Percentiles rank a stretch among this genome's conserved stretches.
These are phyloP conservation scores for Brenthis daphne DNA, from an alignment of 2,888 invertebrate genomes.

Conservation along the genomic window DNA sequence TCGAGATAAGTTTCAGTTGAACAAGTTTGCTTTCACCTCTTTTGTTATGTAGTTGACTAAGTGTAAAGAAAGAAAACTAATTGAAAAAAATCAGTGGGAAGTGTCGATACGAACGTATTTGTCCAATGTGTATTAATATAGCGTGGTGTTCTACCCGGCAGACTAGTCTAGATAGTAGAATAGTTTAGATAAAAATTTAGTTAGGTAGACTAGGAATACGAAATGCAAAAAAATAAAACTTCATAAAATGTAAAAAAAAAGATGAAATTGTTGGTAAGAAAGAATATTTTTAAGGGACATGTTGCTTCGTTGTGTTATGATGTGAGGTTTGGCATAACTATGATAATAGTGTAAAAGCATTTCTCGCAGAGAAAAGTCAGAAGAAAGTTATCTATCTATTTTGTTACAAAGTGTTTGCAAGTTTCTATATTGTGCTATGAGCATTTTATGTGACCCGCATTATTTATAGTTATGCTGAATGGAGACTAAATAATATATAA, in stretches of 20 bases:
- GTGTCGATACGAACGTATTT: slow-evolving; percentile 78
- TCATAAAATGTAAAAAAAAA: slow-evolving; percentile 82
- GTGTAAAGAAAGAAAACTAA: slow-evolving; percentile 78
- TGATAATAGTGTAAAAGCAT: slow-evolving; percentile 74
- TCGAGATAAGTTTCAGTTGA: slow-evolving; percentile 76
- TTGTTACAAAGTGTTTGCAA: slow-evolving; percentile 83
- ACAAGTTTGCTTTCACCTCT: slow-evolving; percentile 80
- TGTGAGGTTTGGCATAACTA: slow-evolving; percentile 81
- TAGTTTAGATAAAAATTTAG: slow-evolving; percentile 82
- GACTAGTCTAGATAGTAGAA: slow-evolving; percentile 83
- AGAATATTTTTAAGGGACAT: slow-evolving; percentile 85
- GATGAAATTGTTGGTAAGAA: slow-evolving; percentile 84
- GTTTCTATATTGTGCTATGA: slow-evolving; percentile 82
- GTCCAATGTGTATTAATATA: slow-evolving; percentile 82
- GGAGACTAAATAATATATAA: slow-evolving; percentile 80
- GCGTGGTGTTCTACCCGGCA: slow-evolving; percentile 81
- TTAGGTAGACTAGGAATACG: slow-evolving; percentile 82
- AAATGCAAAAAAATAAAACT: slow-evolving; percentile 83
- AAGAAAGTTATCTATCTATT: slow-evolving; percentile 81
- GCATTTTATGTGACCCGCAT: slow-evolving; percentile 82
- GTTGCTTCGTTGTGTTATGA: slow-evolving; percentile 82
- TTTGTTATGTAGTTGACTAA: slow-evolving; percentile 81
- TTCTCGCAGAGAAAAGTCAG: slow-evolving; percentile 78
- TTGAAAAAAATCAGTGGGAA: slow-evolving; percentile 71
- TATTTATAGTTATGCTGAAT: slow-evolving; percentile 83